These are phyloP conservation scores for Seriola rivoliana DNA, from an alignment of 2,113 vertebrate species.

Conservation along the genomic window DNA sequence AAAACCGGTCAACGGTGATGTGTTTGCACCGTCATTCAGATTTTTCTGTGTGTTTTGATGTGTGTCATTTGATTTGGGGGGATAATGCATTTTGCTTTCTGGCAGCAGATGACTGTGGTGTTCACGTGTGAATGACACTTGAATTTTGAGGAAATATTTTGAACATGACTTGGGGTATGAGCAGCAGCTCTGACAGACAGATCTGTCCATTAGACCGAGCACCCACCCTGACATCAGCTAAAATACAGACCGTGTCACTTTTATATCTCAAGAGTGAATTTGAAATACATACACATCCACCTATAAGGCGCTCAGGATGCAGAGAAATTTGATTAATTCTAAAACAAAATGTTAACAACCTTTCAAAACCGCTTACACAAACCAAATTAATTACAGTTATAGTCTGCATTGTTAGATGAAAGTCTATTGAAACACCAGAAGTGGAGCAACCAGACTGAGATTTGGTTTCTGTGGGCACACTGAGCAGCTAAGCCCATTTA, in stretches of 20 bases:
- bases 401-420: slow-evolving; percentile 15
- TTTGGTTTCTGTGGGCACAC: slow-evolving; percentile 41
- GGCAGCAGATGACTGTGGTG: slow-evolving; percentile 28
- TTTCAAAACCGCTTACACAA: slow-evolving; percentile 34
- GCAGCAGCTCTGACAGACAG: slow-evolving; percentile 12
- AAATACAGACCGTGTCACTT: background rate
- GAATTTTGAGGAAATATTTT: slow-evolving; percentile 33
- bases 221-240: background rate
- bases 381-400: slow-evolving; percentile 44
- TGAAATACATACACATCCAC: slow-evolving; percentile 1
- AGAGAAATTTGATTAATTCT: slow-evolving; percentile 12
- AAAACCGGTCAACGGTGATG: slow-evolving; percentile 8
- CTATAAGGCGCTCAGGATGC: background rate
- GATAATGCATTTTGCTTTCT: slow-evolving; percentile 44
- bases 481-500: slow-evolving; percentile 40
- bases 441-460: slow-evolving; percentile 26
- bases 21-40: slow-evolving; percentile 14
- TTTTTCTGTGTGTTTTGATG: slow-evolving; percentile 29
- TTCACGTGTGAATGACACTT: slow-evolving; percentile 58
- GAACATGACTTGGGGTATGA: slow-evolving; percentile 30
- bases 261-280: slow-evolving; percentile 2
- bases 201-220: slow-evolving; percentile 14
- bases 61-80: slow-evolving; percentile 41
- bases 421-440: slow-evolving; percentile 34
- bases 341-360: background rate